phyloP scores from a whole-genome alignment of 2,113 vertebrate species.

The Rhipidura dahli region DNA sequence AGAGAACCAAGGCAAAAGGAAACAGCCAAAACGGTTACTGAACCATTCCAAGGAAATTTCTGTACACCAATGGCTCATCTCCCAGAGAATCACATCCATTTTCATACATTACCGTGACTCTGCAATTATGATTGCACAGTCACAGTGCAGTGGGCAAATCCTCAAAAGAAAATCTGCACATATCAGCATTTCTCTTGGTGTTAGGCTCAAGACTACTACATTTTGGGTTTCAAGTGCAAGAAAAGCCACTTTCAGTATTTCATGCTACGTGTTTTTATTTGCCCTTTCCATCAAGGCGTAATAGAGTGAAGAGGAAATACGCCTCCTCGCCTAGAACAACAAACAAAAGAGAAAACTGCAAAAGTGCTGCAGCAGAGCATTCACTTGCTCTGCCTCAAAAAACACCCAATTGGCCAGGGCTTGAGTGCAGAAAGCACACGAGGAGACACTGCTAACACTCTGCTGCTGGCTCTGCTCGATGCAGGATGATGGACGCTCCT shows the following conservation, averaged over 20 bases:
- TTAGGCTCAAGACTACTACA: neutral
- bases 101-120: neutral
- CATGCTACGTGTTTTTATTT: neutral
- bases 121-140: neutral
- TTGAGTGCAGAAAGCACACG: accelerated
- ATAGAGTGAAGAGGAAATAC: neutral
- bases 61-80: neutral
- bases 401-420: neutral
- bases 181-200: neutral
- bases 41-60: neutral
- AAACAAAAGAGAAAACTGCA: neutral
- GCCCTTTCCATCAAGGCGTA: neutral
- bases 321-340: neutral
- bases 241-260: neutral
- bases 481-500: neutral
- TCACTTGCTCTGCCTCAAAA: neutral
- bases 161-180: neutral
- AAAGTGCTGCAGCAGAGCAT: neutral
- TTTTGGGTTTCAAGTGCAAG: neutral
- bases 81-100: neutral
- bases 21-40: neutral
- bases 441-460: neutral
- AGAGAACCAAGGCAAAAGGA: neutral
- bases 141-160: neutral
- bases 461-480: neutral